These are phyloP conservation scores for Poecilia picta DNA, from an alignment of 2,797 vertebrate genomes.

Conservation along the genomic window DNA sequence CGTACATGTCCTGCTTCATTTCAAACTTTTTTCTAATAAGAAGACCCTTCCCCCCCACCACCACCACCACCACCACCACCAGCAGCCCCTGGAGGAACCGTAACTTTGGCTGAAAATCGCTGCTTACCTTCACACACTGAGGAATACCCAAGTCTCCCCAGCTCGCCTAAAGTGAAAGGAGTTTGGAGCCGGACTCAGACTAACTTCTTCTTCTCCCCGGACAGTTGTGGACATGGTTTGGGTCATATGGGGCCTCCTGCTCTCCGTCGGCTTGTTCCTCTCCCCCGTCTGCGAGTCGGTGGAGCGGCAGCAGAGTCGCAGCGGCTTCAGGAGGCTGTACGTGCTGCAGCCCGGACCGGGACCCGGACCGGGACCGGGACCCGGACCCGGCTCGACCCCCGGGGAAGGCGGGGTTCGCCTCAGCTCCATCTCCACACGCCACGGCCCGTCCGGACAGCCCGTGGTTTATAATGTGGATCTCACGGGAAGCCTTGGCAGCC, in stretches of 20 bases:
- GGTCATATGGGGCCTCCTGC: slow-evolving; percentile 80
- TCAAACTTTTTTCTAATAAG: not conserved
- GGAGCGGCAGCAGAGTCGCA: slow-evolving; percentile 73
- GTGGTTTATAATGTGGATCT: slow-evolving; percentile 84
- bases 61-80: too few relatives aligned
- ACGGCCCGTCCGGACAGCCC: slow-evolving; percentile 72
- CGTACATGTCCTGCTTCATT: slow-evolving; percentile 16
- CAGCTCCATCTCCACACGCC: slow-evolving; percentile 76
- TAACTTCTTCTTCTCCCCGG: not conserved
- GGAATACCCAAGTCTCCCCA: slow-evolving; percentile 32
- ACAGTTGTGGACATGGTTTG: slow-evolving; percentile 76
- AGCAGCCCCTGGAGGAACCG: not conserved
- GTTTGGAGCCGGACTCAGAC: slow-evolving; percentile 6
- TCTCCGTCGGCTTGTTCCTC: slow-evolving; percentile 75
- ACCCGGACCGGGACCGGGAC: slow-evolving; percentile 77
- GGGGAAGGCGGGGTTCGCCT: slow-evolving; percentile 71
- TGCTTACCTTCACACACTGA: slow-evolving; percentile 44
- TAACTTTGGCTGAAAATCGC: slow-evolving; percentile 16
- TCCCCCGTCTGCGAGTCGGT: slow-evolving; percentile 70
- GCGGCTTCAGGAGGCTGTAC: slow-evolving; percentile 83
- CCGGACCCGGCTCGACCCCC: slow-evolving; percentile 76
- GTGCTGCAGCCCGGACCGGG: slow-evolving; percentile 85
- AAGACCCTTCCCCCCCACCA: not conserved
- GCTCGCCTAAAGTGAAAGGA: slow-evolving; percentile 41
- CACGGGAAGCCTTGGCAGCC: slow-evolving; percentile 68